Evolutionary conservation across 2,888 invertebrate species (phyloP).

Genomic region (Scrobipalpa atriplicella): DNA sequence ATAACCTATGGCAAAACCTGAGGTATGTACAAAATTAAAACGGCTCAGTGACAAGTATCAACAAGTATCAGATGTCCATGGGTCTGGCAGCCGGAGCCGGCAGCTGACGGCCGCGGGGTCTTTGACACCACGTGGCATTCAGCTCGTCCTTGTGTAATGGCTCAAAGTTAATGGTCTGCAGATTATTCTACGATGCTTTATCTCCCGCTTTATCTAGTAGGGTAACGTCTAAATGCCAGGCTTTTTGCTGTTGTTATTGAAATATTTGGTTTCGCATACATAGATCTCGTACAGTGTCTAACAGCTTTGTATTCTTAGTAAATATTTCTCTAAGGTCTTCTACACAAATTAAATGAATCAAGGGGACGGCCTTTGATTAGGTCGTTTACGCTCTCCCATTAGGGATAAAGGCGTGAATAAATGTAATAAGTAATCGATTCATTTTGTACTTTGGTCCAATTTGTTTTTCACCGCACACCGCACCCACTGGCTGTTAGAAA

Average conservation of each 20-base stretch:
- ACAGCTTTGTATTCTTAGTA: no score
- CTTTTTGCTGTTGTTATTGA: background rate
- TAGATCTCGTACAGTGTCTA: no score
- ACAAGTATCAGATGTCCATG: background rate
- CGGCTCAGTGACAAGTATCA: background rate
- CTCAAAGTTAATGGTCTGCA: conserved; percentile 9
- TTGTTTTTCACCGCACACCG: no score
- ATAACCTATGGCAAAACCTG: background rate
- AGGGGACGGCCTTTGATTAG: no score
- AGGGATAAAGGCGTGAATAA: no score
- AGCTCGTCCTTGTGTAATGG: conserved; percentile 18
- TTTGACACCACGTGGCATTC: conserved; percentile 20
- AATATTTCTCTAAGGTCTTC: no score
- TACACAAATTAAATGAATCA: no score
- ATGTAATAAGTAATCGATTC: no score
- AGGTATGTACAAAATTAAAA: background rate
- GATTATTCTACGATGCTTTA: background rate
- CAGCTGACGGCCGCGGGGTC: conserved; percentile 14
- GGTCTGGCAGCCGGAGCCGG: background rate
- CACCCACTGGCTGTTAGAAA: no score
- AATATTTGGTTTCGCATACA: no score
- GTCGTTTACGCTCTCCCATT: no score
- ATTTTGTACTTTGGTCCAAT: no score
- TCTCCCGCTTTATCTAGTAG: background rate
- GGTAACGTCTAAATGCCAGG: conserved; percentile 5